These are phyloP conservation scores for Melanotaenia boesemani DNA, from an alignment of 2,797 vertebrate genomes.

Conservation along the genomic window DNA sequence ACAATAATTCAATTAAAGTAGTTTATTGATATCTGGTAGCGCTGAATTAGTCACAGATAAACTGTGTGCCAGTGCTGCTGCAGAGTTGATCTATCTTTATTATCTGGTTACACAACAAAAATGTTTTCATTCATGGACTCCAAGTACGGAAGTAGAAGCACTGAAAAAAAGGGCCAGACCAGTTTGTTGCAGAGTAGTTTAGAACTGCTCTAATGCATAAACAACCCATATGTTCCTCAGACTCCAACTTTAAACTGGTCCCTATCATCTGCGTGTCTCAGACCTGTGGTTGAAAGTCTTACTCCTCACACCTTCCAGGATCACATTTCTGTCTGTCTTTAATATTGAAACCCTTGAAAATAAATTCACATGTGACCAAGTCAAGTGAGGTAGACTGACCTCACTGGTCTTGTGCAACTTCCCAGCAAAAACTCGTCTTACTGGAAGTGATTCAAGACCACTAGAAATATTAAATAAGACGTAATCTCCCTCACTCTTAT, in stretches of 20 bases:
- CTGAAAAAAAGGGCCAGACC: background rate
- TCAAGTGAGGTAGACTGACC: background rate
- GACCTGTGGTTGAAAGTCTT: slow-evolving; percentile 11
- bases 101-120: slow-evolving; percentile 31
- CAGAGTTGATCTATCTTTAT: slow-evolving; percentile 11
- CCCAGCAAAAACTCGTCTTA: slow-evolving; percentile 26
- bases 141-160: slow-evolving; percentile 4
- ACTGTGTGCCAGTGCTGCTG: background rate
- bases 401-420: slow-evolving; percentile 19
- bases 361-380: slow-evolving; percentile 9
- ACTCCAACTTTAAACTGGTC: slow-evolving; percentile 7
- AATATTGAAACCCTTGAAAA: background rate
- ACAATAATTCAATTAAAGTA: slow-evolving; percentile 20
- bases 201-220: slow-evolving; percentile 37
- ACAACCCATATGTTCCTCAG: slow-evolving; percentile 18
- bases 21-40: slow-evolving; percentile 22
- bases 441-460: slow-evolving; percentile 16
- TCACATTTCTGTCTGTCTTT: slow-evolving; percentile 19
- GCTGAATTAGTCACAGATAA: slow-evolving; percentile 19
- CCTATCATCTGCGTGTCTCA: slow-evolving; percentile 21
- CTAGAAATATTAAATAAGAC: background rate
- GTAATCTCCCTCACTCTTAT: background rate
- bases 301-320: background rate
- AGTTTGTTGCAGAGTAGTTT: slow-evolving; percentile 6
- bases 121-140: slow-evolving; percentile 30